Base-by-base conservation (phyloP, 1,140 invertebrate species). In the Lithobius niger region DNA sequence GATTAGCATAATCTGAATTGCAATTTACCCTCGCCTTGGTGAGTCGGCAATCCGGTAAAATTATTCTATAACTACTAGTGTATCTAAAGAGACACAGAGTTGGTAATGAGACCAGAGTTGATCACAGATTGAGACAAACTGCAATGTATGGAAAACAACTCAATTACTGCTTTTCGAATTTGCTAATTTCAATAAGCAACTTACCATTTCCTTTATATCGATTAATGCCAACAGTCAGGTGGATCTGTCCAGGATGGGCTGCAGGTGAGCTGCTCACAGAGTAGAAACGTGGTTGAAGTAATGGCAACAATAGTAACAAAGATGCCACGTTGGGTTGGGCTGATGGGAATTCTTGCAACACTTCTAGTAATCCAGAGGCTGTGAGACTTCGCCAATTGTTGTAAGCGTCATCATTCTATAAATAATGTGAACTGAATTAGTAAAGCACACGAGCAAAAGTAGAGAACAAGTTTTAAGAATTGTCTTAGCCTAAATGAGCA, bases 351-450 rank as follows among this genome's bases (percentile, higher is more conserved):
- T 93, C 82, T 62, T 88, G 77, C 13, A 97, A 69, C 3, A 92
- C 87, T 71, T 95, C 89, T 1, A 87, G 69, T 10, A 96, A 69
- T 66, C 92, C 88, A 0, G 93, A 92, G 65, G 82, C 84, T 27
- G 81, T 77, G 72, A 80, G 86, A 62, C 93, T 86, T 62, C 88
- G 82, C 92, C 92, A 97, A 64, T 93, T 87, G 71, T 97, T 92
- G 64, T 96, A 97, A 1, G 83, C 82, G 2, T 81, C 79, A 0
- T 88, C 81, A 66, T 96, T 87, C 88, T 92, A 59, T 10, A 61
- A 59, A 55, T 28, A 51, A 47, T 18, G 3, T 3, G 4, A 6
- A 40, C 1, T 21, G 6, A 59, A 50, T 54, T 65, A 68, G 65
- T 28, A 53, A 59, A 60, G 66, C 68, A 3, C 54, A 59, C n/a